A percentile compares a stretch with the other conserved stretches of the same genome.
Conservation (phyloP, 2,888 invertebrate species). For the Xestia rhomboidea region DNA sequence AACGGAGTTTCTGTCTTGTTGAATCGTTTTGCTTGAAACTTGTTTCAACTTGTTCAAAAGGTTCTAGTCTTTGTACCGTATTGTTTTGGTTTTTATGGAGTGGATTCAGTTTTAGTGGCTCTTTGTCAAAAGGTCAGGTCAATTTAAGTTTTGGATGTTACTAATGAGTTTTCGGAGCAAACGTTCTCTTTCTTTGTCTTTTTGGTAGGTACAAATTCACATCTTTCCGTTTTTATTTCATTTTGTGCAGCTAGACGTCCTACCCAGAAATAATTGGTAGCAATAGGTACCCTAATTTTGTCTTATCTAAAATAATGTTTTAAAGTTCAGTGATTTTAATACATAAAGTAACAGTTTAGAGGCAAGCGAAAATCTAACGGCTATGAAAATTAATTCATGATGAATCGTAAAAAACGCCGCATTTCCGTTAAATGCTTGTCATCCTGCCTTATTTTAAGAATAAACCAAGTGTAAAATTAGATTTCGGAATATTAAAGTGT, state of each 20-base stretch:
- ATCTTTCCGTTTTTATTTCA: background rate
- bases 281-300: background rate
- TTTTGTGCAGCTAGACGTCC: background rate
- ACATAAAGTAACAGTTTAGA: background rate
- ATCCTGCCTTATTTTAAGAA: background rate
- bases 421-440: constrained; percentile 9
- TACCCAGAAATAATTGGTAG: background rate
- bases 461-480: constrained; percentile 15
- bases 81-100: constrained; percentile 37
- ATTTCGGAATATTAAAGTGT: background rate
- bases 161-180: background rate
- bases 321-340: background rate
- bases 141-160: background rate
- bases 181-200: background rate
- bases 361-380: background rate
- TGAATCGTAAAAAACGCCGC: background rate
- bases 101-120: constrained; percentile 8
- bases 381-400: constrained; percentile 4
- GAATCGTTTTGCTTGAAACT: constrained; percentile 56
- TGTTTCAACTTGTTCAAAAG: constrained; percentile 55
- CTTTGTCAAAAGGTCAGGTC: background rate
- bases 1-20: constrained; percentile 50
- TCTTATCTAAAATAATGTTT: background rate
- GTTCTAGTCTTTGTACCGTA: constrained; percentile 37
- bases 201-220: background rate